These are phyloP conservation scores for Drosophila austrosaltans DNA, from an alignment of 2,888 invertebrate genomes.

Conservation along the genomic window DNA sequence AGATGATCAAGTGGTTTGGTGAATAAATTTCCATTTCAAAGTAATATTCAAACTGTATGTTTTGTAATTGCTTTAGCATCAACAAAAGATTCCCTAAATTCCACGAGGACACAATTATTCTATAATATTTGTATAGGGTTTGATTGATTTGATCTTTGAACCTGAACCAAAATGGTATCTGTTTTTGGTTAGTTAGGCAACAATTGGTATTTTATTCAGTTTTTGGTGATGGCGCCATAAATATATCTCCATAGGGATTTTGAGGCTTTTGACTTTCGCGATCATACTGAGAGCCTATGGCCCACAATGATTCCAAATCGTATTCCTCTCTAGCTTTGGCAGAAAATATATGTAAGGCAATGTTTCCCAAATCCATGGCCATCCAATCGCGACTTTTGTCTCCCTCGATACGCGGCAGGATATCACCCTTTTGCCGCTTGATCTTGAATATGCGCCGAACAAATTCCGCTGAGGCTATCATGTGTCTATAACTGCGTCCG, in stretches of 20 bases:
- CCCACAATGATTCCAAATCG: constrained; percentile 96
- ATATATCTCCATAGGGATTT: constrained; percentile 86
- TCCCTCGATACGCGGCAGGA: constrained; percentile 91
- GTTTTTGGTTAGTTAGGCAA: no score
- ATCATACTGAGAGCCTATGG: constrained; percentile 92
- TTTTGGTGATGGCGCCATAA: constrained; percentile 73
- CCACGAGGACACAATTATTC: background rate
- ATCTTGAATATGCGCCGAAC: constrained; percentile 90
- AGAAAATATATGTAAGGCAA: constrained; percentile 94
- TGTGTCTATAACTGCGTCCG: constrained; percentile 89
- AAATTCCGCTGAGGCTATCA: constrained; percentile 89
- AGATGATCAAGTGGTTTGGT: constrained; percentile 81
- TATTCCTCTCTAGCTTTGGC: constrained; percentile 88
- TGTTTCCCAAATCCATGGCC: constrained; percentile 96
- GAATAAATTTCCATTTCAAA: constrained; percentile 21
- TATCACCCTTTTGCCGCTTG: constrained; percentile 87
- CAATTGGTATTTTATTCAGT: no score
- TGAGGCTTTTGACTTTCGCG: constrained; percentile 86
- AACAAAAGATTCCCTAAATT: no score
- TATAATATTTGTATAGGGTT: background rate
- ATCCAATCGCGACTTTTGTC: constrained; percentile 91
- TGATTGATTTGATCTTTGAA: constrained; percentile 15
- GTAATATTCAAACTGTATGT: constrained; percentile 4
- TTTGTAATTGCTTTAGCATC: no score
- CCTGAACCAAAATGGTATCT: constrained; percentile 20